Evolutionary conservation across 1,140 invertebrate genomes (phyloP).

Genomic region (Psix sp.): DNA sequence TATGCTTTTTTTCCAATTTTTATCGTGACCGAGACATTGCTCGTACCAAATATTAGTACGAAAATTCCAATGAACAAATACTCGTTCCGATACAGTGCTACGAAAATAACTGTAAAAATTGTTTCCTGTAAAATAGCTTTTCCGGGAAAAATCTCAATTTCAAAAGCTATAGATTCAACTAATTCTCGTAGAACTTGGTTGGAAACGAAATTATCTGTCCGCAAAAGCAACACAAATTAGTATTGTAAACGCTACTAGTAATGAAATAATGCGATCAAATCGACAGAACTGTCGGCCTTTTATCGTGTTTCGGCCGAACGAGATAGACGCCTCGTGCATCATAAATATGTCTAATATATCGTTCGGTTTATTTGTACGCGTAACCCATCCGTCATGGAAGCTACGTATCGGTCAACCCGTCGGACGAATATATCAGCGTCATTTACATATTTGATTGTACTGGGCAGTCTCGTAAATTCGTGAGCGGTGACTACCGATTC

Average conservation of each 20-base stretch:
- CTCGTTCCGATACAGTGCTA: too few species aligned
- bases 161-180: conserved; percentile 22
- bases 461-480: conserved; percentile 60
- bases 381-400: conserved; percentile 63
- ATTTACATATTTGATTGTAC: conserved; percentile 74
- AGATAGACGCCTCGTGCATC: conserved; percentile 61
- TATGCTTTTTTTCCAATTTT: too few species aligned
- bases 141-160: conserved; percentile 1
- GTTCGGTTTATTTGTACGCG: conserved; percentile 62
- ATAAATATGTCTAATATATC: conserved; percentile 65
- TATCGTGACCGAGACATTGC: too few species aligned
- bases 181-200: conserved; percentile 8
- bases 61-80: too few species aligned
- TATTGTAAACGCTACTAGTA: conserved; percentile 41
- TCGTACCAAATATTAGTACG: too few species aligned
- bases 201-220: conserved; percentile 40
- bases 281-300: conserved; percentile 41
- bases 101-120: too few species aligned
- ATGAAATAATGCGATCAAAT: conserved; percentile 55
- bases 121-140: not conserved
- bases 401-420: conserved; percentile 54
- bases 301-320: conserved; percentile 46
- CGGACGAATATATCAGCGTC: conserved; percentile 63
- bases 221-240: conserved; percentile 46
- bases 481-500: conserved; percentile 34